Conservation (phyloP, 2,888 invertebrate genomes). For the Drosophila anomalata region DNA sequence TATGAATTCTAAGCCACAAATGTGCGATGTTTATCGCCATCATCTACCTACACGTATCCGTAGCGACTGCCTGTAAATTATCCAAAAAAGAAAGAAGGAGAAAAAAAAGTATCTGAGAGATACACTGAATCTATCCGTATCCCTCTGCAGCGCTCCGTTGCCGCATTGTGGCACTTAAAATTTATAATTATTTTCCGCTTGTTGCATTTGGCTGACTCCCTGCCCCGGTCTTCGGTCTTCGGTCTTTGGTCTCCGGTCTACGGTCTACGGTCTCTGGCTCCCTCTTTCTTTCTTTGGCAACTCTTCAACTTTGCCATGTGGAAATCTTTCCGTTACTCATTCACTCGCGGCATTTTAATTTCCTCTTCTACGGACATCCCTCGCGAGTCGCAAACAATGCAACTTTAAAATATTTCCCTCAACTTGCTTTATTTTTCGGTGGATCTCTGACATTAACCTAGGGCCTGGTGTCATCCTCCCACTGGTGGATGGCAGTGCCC, state of each 20-base stretch:
- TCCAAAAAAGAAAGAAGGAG: slow-evolving; percentile 32
- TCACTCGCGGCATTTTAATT: slow-evolving; percentile 60
- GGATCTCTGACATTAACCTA: slow-evolving; percentile 47
- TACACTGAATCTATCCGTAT: slow-evolving; percentile 22
- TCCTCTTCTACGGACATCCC: slow-evolving; percentile 17
- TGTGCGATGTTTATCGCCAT: slow-evolving; percentile 69
- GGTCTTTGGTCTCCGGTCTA: too few species aligned
- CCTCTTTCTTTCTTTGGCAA: slow-evolving; percentile 11
- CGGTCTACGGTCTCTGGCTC: background rate
- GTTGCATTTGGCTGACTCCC: slow-evolving; percentile 47
- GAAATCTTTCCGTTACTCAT: slow-evolving; percentile 56
- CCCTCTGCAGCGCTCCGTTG: slow-evolving; percentile 11
- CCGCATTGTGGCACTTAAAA: slow-evolving; percentile 55
- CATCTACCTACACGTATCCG: slow-evolving; percentile 47
- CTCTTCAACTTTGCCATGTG: slow-evolving; percentile 36
- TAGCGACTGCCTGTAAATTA: slow-evolving; percentile 42
- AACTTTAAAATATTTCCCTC: slow-evolving; percentile 62
- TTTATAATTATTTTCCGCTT: slow-evolving; percentile 77
- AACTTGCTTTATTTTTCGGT: slow-evolving; percentile 21
- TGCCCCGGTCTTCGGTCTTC: too few species aligned
- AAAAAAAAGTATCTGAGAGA: slow-evolving; percentile 34
- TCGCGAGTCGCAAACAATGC: slow-evolving; percentile 58
- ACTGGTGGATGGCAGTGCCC: background rate
- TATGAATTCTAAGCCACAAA: slow-evolving; percentile 64
- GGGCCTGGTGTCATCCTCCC: slow-evolving; percentile 54